Conservation (phyloP, 2,113 vertebrate genomes). For the Xyrauchen texanus region DNA sequence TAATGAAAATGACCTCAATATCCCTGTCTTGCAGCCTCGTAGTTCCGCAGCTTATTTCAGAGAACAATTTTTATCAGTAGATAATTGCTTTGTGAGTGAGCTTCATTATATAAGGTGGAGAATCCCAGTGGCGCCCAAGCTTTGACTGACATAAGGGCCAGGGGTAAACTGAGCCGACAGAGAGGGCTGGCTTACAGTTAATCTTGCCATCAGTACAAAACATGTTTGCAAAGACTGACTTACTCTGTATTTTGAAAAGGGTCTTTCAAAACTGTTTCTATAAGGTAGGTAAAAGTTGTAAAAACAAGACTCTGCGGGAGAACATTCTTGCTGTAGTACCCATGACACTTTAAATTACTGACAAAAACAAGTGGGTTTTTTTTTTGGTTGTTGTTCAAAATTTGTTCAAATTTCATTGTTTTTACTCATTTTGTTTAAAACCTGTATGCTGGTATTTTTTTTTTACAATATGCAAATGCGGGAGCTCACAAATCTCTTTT, state of each 20-base stretch:
- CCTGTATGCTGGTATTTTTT: too few relatives aligned
- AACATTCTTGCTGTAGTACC: background rate
- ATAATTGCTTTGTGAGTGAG: conserved; percentile 54
- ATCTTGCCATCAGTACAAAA: conserved; percentile 2
- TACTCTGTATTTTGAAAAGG: background rate
- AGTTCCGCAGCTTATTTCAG: conserved; percentile 43
- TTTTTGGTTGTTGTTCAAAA: too few relatives aligned
- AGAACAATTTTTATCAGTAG: conserved; percentile 48
- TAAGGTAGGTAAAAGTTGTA: background rate
- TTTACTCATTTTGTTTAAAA: too few relatives aligned
- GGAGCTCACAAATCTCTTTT: too few relatives aligned
- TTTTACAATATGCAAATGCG: too few relatives aligned
- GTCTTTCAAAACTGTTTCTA: background rate
- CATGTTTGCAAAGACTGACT: conserved; percentile 14
- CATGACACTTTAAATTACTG: background rate
- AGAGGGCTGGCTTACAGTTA: conserved; percentile 11
- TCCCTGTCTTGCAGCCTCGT: conserved; percentile 41
- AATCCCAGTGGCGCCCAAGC: conserved; percentile 6
- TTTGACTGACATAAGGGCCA: conserved; percentile 18
- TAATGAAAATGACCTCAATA: conserved; percentile 59
- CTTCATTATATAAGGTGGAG: conserved; percentile 43
- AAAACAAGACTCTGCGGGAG: background rate
- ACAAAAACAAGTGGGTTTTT: background rate
- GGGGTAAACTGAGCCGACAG: conserved; percentile 27
- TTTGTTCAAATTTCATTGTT: too few relatives aligned